Evolutionary conservation across 2,113 vertebrate species (phyloP), one percentile per base, ranked within the genome.

Genomic region (Clarias batrachus): DNA sequence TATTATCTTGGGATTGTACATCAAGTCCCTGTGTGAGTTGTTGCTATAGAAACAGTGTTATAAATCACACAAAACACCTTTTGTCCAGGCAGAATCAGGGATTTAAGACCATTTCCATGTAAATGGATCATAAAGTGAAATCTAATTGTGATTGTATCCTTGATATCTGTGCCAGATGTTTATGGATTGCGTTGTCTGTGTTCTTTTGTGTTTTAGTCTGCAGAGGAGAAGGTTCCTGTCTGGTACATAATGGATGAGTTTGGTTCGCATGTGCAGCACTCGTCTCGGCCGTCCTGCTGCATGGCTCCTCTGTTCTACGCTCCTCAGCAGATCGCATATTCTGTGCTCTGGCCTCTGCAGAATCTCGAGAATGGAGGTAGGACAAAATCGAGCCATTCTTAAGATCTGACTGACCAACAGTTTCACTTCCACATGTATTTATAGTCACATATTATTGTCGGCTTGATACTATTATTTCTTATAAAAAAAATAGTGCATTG

Each of bases 221-320:
- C 94, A 7, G 95, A 96, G 83, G 97, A 98, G 86, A 97, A 97
- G 87, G 95, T 97, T 54, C 97, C 98, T 0, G 97, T 99, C 74
- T 99, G 98, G 98, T 99, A 99, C 90, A 91, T 99, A 89, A 97
- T 99, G 97, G 98, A 99, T 66, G 98, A 99, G 90, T 99, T 99
- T 83, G 97, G 98, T 83, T 98, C 97, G 0, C 94, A 94, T 86
- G 96, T 99, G 88, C 97, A 97, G 90, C 98, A 99, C 87, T 96
- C 96, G 0, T 95, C 97, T 8, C 89, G 90, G 65, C 97, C 98
- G 0, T 97, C 95, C 88, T 97, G 96, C 83, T 92, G 94, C 88
- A 92, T 96, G 7, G 97, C 96, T 0, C 98, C 98, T 52, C 95
- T 99, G 82, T 98, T 97, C 90, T 97, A 96, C 81, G 37, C 90